These are phyloP conservation scores for Chascanopsetta lugubris DNA, from an alignment of 2,113 vertebrate species.

Conservation along the genomic window DNA sequence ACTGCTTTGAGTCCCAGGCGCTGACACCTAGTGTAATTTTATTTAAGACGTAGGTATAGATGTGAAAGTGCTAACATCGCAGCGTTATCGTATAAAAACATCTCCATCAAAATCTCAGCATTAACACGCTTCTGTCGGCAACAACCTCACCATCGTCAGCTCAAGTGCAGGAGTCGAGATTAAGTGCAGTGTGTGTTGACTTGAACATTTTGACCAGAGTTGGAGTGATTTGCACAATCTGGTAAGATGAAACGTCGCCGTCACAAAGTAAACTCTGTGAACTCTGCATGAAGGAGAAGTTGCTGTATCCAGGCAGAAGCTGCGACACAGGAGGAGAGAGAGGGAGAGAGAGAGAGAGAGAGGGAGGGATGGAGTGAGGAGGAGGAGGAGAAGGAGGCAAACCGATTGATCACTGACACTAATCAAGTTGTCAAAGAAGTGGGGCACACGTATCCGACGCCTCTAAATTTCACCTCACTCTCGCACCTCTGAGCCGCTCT, in stretches of 20 bases:
- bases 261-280: constrained; percentile 3
- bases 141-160: too few relatives aligned
- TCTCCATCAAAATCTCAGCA: too few relatives aligned
- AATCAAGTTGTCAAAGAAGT: constrained; percentile 60
- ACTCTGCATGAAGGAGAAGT: constrained; percentile 23
- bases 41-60: too few relatives aligned
- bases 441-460: constrained; percentile 43
- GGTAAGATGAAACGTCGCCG: constrained; percentile 2
- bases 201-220: not conserved
- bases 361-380: constrained; percentile 26
- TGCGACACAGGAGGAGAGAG: constrained; percentile 66
- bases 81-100: too few relatives aligned
- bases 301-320: constrained; percentile 20
- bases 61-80: too few relatives aligned
- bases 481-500: constrained; percentile 2
- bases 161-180: too few relatives aligned
- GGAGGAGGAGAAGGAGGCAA: too few relatives aligned
- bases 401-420: constrained; percentile 51
- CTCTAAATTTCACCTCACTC: constrained; percentile 28
- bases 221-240: not conserved
- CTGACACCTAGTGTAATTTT: too few relatives aligned
- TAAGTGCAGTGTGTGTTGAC: not conserved
- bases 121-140: too few relatives aligned
- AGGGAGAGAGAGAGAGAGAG: constrained; percentile 73
- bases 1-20: too few relatives aligned